Base-by-base conservation (phyloP, 1,140 invertebrate genomes). In the Gerris buenoi region DNA sequence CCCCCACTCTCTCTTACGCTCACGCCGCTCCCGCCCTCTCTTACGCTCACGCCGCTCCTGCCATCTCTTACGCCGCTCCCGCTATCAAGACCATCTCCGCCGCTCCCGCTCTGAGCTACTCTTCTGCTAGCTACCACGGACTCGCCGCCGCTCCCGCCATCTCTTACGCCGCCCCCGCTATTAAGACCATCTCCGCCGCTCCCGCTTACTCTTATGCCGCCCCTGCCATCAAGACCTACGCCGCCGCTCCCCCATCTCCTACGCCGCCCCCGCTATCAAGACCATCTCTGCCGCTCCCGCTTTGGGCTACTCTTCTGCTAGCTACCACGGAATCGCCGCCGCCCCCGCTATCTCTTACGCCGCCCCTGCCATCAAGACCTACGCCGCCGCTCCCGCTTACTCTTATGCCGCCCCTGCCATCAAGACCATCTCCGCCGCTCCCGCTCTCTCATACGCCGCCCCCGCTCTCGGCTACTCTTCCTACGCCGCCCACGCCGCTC, bases 381-480 rank as follows among this genome's bases (percentile, higher is more conserved):
- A 66, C 27, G 33, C 18, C 33, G 67, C 69, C n/a, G 69, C 69
- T 22, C 67, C 70, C 58, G 66, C 69, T 22, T 65, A 65, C 25
- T 59, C 62, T 69, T 68, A 70, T 67, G 67, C 70, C 27, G 29
- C 66, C 5, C 65, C 67, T 25, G 66, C 66, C 57, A 65, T 69
- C 65, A 69, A 26, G 59, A 63, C 33, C 62, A 66, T 67, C 67
- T 67, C 70, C 26, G 63, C 68, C 25, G 25, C 64, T 65, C 60
- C 64, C 23, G 65, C 66, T 33, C 25, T 59, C 1, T 15, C 65
- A 13, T 71, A 74, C 61, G 64, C 72, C 60, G 69, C 72, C 22
- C 66, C 71, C 27, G 72, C 76, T 26, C 67, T 71, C 1, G 69
- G 71, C 13, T 67, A 67, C 60, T 65, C 65, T 59, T 57, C 66